Evolutionary conservation across 1,140 invertebrate species (phyloP), one percentile per base, ranked within the genome.

Genomic region (Battus philenor): DNA sequence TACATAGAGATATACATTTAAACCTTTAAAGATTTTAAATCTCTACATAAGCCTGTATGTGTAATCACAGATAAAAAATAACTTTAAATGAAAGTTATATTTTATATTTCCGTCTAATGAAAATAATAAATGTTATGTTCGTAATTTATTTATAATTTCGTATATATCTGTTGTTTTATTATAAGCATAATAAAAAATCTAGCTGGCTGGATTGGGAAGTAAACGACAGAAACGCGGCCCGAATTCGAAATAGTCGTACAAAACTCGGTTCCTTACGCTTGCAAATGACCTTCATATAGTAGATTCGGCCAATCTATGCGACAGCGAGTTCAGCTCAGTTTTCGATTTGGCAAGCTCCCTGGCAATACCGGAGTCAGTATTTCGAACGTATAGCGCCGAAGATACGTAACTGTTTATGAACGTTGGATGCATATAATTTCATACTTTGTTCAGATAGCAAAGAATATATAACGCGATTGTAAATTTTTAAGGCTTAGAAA

Each of bases 341-440:
- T 70, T 70, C 67, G 61, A 70, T 70, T 70, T 70, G 64, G 67
- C 67, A 70, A 64, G 47, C 51, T 29, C 34, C 47, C 24, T 24
- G 6, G 54, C 65, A 62, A 62, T 68, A 51, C 22, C 32, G n/a
- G 38, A 32, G 38, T 47, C 34, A 32, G 51, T 55, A 59, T 50
- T 51, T 45, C 44, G 50, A 43, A 39, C 26, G 26, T 8, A 8
- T 4, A 9, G 11, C 32, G 17, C 9, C 6, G 17, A 9, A 34
- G 32, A 15, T 6, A 6, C 9, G 32, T 4, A 10, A 34, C 32
- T 18, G 15, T 34, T 34, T 34, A 34, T 34, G 32, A 20, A 18
- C 32, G 3, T 6, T 17, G 32, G 4, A 9, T 34, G 32, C 32
- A 34, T 34, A 34, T 34, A 9, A 34, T 34, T 16, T 34, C 20